These are phyloP conservation scores for Vidua chalybeata DNA, from an alignment of 2,113 vertebrate species.

Conservation along the genomic window DNA sequence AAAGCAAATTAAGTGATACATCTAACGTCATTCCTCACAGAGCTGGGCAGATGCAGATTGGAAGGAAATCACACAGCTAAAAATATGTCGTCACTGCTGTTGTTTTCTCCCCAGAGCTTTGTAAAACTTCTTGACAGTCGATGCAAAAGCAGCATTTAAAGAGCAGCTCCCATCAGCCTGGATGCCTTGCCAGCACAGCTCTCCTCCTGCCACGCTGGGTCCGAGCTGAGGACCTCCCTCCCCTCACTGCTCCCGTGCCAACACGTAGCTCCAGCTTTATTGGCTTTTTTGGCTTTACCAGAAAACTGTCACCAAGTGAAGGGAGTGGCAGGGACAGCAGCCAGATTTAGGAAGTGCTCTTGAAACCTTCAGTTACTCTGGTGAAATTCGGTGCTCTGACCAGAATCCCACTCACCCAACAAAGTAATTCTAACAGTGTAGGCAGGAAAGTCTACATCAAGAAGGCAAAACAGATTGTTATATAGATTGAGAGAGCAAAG, in stretches of 20 bases:
- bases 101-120: neutral
- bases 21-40: conserved; percentile 9
- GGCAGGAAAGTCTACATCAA: neutral
- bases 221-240: neutral
- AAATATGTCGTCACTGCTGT: conserved; percentile 3
- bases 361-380: neutral
- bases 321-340: neutral
- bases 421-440: neutral
- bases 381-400: neutral
- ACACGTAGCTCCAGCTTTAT: neutral
- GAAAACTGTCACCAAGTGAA: neutral
- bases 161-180: neutral
- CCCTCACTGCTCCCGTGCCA: neutral
- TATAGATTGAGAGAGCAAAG: conserved; percentile 30
- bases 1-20: conserved; percentile 23
- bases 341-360: neutral
- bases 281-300: neutral
- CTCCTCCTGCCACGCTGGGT: neutral
- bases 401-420: neutral
- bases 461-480: conserved; percentile 30
- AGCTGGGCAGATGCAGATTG: conserved; percentile 27
- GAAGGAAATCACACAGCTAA: conserved; percentile 36
- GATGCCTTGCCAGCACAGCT: fast-evolving
- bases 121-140: neutral
- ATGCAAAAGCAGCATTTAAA: conserved; percentile 1